Percentiles rank a stretch among this genome's conserved stretches.
These are phyloP conservation scores for Drosophila cardini DNA, from an alignment of 1,140 invertebrate genomes.

Conservation along the genomic window DNA sequence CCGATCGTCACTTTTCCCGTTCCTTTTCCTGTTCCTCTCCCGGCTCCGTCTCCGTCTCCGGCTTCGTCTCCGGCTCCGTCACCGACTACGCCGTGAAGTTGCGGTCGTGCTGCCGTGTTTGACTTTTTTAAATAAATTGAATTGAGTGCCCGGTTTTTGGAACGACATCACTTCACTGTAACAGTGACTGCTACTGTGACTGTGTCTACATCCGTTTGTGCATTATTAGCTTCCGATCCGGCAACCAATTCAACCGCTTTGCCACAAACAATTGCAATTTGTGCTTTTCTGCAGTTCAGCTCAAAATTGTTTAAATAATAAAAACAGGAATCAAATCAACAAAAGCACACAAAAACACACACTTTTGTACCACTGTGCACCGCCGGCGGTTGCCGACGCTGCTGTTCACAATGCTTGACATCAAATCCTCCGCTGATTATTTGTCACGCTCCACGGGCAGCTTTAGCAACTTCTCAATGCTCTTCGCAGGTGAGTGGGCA, in stretches of 20 bases:
- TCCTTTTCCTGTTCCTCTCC: conserved; percentile 83
- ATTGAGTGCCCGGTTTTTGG: conserved; percentile 46
- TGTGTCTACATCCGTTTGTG: conserved; percentile 32
- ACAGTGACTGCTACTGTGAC: conserved; percentile 25
- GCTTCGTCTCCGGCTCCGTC: background rate
- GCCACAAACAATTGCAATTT: conserved; percentile 46
- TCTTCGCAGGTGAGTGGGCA: conserved; percentile 88
- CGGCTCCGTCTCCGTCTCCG: conserved; percentile 18
- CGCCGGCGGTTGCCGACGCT: conserved; percentile 62
- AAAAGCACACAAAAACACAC: no score
- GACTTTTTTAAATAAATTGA: conserved; percentile 72
- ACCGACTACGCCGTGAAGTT: conserved; percentile 33
- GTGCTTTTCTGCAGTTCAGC: background rate
- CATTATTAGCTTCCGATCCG: conserved; percentile 78
- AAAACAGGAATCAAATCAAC: background rate
- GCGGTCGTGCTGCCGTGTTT: conserved; percentile 26
- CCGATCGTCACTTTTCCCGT: conserved; percentile 85
- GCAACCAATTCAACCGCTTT: conserved; percentile 64
- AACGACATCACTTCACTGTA: conserved; percentile 41
- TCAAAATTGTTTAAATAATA: no score
- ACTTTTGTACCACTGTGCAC: conserved; percentile 5
- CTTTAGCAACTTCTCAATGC: conserved; percentile 90
- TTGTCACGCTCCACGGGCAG: conserved; percentile 88
- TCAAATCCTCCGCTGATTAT: conserved; percentile 89
- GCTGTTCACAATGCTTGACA: conserved; percentile 87